Percentiles rank a stretch among this genome's conserved stretches.
Conservation (phyloP, 2,888 invertebrate genomes). For the Catocala nupta region DNA sequence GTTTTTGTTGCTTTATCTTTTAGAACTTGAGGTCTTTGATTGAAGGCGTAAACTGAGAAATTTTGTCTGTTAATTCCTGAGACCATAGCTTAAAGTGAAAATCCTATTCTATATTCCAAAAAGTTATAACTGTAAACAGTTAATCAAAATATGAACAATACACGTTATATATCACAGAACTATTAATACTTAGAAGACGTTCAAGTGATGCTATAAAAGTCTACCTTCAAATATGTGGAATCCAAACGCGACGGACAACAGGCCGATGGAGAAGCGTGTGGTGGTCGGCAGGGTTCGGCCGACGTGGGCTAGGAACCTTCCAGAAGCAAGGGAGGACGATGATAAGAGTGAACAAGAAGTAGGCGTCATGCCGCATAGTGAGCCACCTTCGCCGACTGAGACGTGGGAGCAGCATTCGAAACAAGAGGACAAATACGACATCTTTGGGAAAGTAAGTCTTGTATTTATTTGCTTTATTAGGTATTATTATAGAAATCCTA, state of each 20-base stretch:
- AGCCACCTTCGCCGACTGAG: conserved; percentile 80
- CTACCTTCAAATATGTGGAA: conserved; percentile 76
- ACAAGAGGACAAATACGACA: conserved; percentile 86
- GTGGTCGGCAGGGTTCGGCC: conserved; percentile 87
- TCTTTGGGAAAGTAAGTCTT: conserved; percentile 85
- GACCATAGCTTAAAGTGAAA: too few relatives aligned
- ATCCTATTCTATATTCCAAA: too few relatives aligned
- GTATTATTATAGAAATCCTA: too few relatives aligned
- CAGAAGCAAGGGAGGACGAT: conserved; percentile 79
- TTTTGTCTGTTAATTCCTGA: too few relatives aligned
- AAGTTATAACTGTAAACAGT: background rate
- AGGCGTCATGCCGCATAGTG: conserved; percentile 79
- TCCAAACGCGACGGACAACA: conserved; percentile 79
- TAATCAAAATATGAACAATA: conserved; percentile 8
- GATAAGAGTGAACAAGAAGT: conserved; percentile 73
- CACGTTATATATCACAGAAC: background rate
- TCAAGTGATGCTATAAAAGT: conserved; percentile 11
- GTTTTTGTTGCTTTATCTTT: background rate
- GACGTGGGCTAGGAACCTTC: conserved; percentile 85
- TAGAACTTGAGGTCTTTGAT: background rate
- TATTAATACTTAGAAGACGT: background rate
- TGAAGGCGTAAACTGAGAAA: too few relatives aligned
- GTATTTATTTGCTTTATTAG: too few relatives aligned
- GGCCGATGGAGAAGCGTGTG: conserved; percentile 88
- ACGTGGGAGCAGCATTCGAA: conserved; percentile 75